Percentiles rank a stretch among this genome's conserved stretches.
Conservation (phyloP, 2,888 invertebrate genomes). For the Parapristionchus giblindavisi region DNA sequence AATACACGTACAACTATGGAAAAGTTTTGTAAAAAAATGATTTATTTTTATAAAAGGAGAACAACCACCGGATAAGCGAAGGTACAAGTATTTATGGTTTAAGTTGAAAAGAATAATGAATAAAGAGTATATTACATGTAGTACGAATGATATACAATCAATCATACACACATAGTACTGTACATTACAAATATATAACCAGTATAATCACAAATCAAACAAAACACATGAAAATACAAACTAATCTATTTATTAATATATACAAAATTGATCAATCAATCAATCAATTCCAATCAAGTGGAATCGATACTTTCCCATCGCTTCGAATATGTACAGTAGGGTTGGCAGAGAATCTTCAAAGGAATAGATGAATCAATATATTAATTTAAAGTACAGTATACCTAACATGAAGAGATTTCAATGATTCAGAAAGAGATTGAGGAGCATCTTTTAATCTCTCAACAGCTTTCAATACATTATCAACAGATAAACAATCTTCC, state of each 20-base stretch:
- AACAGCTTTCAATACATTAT: neutral
- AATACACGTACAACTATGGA: no score
- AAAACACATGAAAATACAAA: no score
- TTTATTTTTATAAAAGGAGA: no score
- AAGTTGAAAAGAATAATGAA: no score
- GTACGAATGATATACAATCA: no score
- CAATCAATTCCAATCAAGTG: conserved; percentile 55
- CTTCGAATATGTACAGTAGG: conserved; percentile 58
- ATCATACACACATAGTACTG: neutral
- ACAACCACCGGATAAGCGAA: no score
- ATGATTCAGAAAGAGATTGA: neutral
- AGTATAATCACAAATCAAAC: neutral
- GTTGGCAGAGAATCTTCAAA: conserved; percentile 54
- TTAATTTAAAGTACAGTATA: no score
- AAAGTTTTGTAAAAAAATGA: no score
- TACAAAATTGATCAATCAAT: neutral
- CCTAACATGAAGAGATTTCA: conserved; percentile 15
- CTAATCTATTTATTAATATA: neutral
- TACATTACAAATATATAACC: neutral
- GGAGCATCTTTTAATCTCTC: neutral
- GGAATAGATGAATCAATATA: neutral
- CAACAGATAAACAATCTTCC: conserved; percentile 21
- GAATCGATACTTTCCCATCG: conserved; percentile 62
- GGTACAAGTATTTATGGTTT: no score
- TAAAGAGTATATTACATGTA: no score